Evolutionary conservation across 2,113 vertebrate genomes (phyloP).

Genomic region (Thalassarche chlororhynchos): DNA sequence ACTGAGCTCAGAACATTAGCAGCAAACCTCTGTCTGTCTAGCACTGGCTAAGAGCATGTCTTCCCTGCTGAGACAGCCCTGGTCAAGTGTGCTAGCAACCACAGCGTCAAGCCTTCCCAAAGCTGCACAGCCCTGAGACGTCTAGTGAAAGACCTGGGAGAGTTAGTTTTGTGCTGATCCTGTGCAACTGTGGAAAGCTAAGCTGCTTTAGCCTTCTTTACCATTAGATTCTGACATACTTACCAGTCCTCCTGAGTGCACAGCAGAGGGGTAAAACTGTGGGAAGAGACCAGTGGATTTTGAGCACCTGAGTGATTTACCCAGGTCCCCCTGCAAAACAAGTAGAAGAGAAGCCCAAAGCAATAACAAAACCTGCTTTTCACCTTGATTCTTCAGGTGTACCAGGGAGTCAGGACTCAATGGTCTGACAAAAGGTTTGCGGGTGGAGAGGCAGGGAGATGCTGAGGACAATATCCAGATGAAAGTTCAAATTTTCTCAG

Average conservation of each 20-base stretch:
- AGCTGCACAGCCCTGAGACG: neutral
- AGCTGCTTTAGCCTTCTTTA: neutral
- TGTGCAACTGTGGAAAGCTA: neutral
- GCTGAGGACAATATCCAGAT: neutral
- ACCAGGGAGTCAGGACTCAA: neutral
- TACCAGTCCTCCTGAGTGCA: neutral
- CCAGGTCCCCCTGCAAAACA: neutral
- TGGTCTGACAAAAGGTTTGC: neutral
- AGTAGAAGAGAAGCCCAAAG: neutral
- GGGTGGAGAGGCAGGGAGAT: neutral
- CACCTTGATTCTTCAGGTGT: neutral
- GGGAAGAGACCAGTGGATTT: neutral
- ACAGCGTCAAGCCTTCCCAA: neutral
- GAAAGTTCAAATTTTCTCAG: neutral
- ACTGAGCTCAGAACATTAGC: neutral
- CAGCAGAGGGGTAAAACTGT: neutral
- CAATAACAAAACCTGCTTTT: neutral
- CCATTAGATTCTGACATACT: neutral
- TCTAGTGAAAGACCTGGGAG: neutral
- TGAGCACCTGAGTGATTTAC: neutral
- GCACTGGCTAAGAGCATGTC: neutral
- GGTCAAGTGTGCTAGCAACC: neutral
- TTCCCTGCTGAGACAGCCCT: neutral
- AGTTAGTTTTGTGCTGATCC: neutral
- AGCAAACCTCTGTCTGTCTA: neutral